phyloP scores from a whole-genome alignment of 2,888 invertebrate species.

The Pimpla rufipes region DNA sequence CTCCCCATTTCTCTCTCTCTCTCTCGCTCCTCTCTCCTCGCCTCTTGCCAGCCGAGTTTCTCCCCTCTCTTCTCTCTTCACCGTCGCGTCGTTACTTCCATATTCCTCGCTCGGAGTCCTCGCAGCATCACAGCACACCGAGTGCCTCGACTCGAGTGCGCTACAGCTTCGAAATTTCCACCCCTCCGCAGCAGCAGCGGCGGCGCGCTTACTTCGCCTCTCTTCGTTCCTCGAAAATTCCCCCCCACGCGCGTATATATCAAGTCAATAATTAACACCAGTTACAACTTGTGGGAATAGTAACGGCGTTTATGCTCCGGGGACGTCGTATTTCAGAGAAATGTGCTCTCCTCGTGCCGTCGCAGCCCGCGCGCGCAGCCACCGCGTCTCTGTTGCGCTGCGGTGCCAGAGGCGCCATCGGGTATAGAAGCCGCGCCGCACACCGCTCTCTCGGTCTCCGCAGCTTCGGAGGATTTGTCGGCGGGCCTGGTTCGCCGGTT shows the following conservation, averaged over 20 bases:
- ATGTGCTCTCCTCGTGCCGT: slow-evolving; percentile 82
- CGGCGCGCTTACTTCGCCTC: slow-evolving; percentile 16
- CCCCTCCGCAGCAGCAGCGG: slow-evolving; percentile 33
- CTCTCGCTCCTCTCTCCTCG: slow-evolving; percentile 33
- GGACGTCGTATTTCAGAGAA: slow-evolving; percentile 85
- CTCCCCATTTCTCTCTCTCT: slow-evolving; percentile 49
- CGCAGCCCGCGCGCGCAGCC: slow-evolving; percentile 77
- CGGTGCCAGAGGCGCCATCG: slow-evolving; percentile 63
- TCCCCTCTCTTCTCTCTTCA: too few species aligned
- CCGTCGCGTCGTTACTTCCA: slow-evolving; percentile 21
- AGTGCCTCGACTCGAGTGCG: slow-evolving; percentile 24
- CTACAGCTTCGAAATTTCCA: slow-evolving; percentile 62
- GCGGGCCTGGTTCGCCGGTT: slow-evolving; percentile 70
- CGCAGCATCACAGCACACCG: slow-evolving; percentile 37
- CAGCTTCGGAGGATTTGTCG: slow-evolving; percentile 82
- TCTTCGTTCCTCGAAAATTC: slow-evolving; percentile 15
- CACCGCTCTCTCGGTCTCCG: too few species aligned
- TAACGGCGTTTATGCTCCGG: slow-evolving; percentile 85
- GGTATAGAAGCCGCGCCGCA: background rate
- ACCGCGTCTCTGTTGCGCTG: slow-evolving; percentile 67
- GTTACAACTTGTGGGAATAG: slow-evolving; percentile 85
- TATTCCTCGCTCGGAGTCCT: slow-evolving; percentile 44
- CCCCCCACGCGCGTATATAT: slow-evolving; percentile 76
- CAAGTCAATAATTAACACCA: slow-evolving; percentile 85
- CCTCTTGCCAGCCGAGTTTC: slow-evolving; percentile 1